These are phyloP conservation scores for Lissonota sp. DNA, from an alignment of 2,888 invertebrate species.

Conservation along the genomic window DNA sequence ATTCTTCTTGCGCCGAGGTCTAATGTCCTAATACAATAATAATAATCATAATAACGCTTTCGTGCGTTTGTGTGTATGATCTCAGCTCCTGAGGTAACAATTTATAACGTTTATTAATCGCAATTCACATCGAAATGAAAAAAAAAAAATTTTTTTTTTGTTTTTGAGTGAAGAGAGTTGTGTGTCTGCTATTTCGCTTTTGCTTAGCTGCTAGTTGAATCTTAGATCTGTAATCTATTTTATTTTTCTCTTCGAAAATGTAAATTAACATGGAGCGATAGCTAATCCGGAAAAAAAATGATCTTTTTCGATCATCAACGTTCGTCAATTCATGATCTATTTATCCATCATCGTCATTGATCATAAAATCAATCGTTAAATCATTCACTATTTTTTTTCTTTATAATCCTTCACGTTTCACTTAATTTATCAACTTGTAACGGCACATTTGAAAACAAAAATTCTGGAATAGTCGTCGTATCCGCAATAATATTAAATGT, in stretches of 20 bases:
- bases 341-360: neutral
- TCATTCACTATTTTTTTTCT: constrained; percentile 67
- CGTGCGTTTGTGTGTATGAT: constrained; percentile 79
- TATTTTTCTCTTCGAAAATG: constrained; percentile 66
- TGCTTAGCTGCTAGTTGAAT: constrained; percentile 72
- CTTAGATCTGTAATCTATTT: constrained; percentile 63
- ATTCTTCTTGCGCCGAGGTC: constrained; percentile 64
- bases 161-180: constrained; percentile 70
- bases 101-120: constrained; percentile 76
- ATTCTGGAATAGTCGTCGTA: constrained; percentile 60
- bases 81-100: constrained; percentile 84
- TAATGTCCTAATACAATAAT: constrained; percentile 66
- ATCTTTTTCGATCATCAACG: neutral
- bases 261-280: constrained; percentile 62
- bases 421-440: constrained; percentile 8
- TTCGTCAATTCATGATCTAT: constrained; percentile 5
- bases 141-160: constrained; percentile 59
- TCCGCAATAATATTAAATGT: constrained; percentile 65
- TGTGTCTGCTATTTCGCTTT: constrained; percentile 72
- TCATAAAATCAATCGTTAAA: constrained; percentile 34
- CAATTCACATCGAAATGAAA: constrained; percentile 67
- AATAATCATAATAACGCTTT: constrained; percentile 61
- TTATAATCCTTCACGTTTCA: constrained; percentile 49
- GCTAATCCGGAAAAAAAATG: constrained; percentile 81
- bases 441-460: constrained; percentile 41